Base-by-base conservation (phyloP, 2,113 vertebrate genomes). In the Columba livia region DNA sequence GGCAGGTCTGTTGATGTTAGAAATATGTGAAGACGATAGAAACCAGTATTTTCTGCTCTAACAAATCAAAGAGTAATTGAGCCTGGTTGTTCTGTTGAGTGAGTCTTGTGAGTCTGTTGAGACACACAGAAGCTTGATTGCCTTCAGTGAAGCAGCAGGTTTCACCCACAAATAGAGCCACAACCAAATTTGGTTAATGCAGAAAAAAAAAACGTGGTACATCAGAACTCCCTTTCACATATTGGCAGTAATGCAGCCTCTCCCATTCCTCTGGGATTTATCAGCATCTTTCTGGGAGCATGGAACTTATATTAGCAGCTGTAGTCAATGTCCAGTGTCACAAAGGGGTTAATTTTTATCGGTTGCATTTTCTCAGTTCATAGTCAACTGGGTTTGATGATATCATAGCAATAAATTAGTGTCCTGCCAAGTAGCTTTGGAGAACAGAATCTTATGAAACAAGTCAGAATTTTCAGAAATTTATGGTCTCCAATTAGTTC, bases 31-130 rank as follows among this genome's bases (percentile, higher is more conserved):
- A 96, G 96, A 89, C 80, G 85, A 72, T 67, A 88, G 26, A 82
- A 97, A 88, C 25, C 4, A 12, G 56, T 77, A 34, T 87, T 97
- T 92, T 96, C 56, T 94, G 84, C 51, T 90, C 65, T 54, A 97
- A 94, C 84, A 97, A 94, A 97, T 96, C 92, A 87, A 92, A 89
- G 89, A 96, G 74, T 84, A 94, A 85, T 89, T 94, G 91, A 89
- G 83, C 48, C 44, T 92, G 93, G n/a, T 67, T 77, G 16, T 61
- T 72, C 26, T 72, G 28, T 73, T 84, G 36, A 64, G 47, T 42
- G 58, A 87, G 31, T 86, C 77, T 66, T 62, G n/a, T 40, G 42
- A 87, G 48, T 67, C 85, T 44, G 36, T 90, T 85, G 82, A 95
- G 93, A 95, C 53, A 74, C 72, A 89, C 66, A 96, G 14, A 32